Base-by-base conservation (phyloP, 30 jellyfish, hydroid and myxozoan genomes). In the Aurelia aurita complex sp. Pacific region DNA sequence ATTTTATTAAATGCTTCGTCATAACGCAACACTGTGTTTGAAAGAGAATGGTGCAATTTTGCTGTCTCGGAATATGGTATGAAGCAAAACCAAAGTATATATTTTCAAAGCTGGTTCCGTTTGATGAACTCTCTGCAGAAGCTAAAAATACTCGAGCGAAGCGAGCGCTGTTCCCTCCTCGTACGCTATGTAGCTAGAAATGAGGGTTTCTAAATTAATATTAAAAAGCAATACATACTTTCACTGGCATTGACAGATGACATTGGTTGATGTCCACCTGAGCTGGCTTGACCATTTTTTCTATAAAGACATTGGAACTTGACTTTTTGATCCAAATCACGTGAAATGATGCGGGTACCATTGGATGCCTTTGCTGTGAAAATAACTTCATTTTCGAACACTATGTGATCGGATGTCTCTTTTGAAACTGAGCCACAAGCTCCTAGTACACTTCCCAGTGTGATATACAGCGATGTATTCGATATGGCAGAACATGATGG, bases 371-470 rank as follows among this genome's bases (percentile, higher is more conserved):
- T 57, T 59, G 57, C 79, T 78, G 23, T 78, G 57, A 78, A 57
- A 52, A 62, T 36, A 29, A 78, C 79, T 59, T 78, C 88, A 34
- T 78, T 78, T 53, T 78, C 79, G 72, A 61, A 78, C 17, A 78
- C 61, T 34, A 78, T 78, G 80, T 78, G 18, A 13, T 23, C 14
- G 17, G 55, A 38, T 13, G 79, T 64, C 35, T 78, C 88, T 42
- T 54, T 42, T 51, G 80, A 46, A 10, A 36, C 61, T 4, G 88
- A 78, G 69, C 79, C 88, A 18, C 88, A 78, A 34, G 9, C 60
- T 2, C 88, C 73, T 61, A 80, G 88, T 10, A 78, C 53, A 19
- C 79, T 78, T 38, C 88, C 88, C 64, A 78, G 54, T 51, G 67
- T 78, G 52, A 78, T 63, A 59, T 63, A 13, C 23, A 12, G 8